Evolutionary conservation across 2,888 invertebrate species (phyloP), one percentile per base, ranked within the genome.

Genomic region (Linyphia triangularis): DNA sequence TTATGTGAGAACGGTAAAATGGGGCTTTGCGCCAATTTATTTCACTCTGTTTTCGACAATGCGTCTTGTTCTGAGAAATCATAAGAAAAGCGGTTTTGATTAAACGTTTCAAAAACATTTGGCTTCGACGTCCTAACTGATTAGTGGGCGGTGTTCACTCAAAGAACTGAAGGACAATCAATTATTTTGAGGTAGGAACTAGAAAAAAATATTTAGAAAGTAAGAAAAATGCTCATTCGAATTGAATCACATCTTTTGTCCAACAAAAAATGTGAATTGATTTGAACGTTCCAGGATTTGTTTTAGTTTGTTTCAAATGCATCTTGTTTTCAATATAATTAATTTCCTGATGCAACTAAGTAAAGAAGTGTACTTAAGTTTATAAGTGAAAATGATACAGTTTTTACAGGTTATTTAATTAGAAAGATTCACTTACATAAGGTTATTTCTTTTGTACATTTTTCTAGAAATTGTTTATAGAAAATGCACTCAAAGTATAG

Each of bases 41-140:
- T 63, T 57, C 6, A 9, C 24, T 63, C 19, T 26, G 19, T 30
- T 79, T 51, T 77, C 33, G 33, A 57, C 51, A 70, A 24, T 26
- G 33, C 59, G 33, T 69, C 69, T 51, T 81, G 22, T 57, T 69
- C 59, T 24, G 37, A 51, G 30, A 22, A 51, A 79, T 51, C 16
- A 9, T 22, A 2, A 22, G 61, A 72, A 22, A 59, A 30, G 19
- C 19, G 61, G 67, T 67, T 69, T 81, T 72, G 82, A 72, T 81
- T 61, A 43, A 63, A 61, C n/a, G 37, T 51, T 82, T 82, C 72
- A 63, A 43, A 81, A 72, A n/a, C 72, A 82, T 72, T 82, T 72
- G 82, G 37, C 4, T 37, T 72, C 19, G 59, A 59, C 19, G 37
- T 22, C 59, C 30, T 70, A 37, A 81, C 22, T 59, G 69, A 81